Base-by-base conservation (phyloP, 1,140 invertebrate species). In the Bombus vancouverensis region DNA sequence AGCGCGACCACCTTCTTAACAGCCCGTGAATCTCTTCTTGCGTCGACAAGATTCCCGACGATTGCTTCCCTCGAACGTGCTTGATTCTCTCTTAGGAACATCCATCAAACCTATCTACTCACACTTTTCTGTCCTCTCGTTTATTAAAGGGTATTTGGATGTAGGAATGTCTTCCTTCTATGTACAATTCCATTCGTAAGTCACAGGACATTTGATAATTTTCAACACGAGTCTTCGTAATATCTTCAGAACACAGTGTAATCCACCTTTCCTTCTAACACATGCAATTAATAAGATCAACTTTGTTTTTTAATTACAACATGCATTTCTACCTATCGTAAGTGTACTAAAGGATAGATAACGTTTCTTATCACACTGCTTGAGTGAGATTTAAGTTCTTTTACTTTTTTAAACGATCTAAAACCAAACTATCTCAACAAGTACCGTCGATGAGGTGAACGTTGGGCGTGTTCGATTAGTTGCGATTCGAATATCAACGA, bases 21-120 rank as follows among this genome's bases (percentile, higher is more conserved):
- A 83, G 74, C 73, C 74, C 44, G 82, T 77, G 79, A 88, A 88
- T 86, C 81, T 90, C 62, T 42, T 86, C 85, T 78, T 13, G 25
- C 76, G 74, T 62, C 65, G 62, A 87, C 42, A 42, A 42, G 59
- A 87, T 73, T 73, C 53, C 34, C 65, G 15, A 47, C 57, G 68
- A 87, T 81, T 57, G 72, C 37, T 85, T 85, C 74, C 68, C 65
- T 25, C 81, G 42, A 73, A 75, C 57, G 2, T 71, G 42, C 47
- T 34, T 15, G 78, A 71, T 66, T 53, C 66, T 12, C 15, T 37
- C 74, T 8, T 32, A 32, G 13, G 1, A 57, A 57, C 53, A 75
- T 76, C 73, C 53, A 75, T 76, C 73, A 75, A 75, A 75, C 22
- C 32, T 8, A 18, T 34, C 44, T 62, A 62, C 28, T 62, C 59